Evolutionary conservation across 2,113 vertebrate genomes (phyloP), one percentile per base, ranked within the genome.

Genomic region (Corvus moneduloides): DNA sequence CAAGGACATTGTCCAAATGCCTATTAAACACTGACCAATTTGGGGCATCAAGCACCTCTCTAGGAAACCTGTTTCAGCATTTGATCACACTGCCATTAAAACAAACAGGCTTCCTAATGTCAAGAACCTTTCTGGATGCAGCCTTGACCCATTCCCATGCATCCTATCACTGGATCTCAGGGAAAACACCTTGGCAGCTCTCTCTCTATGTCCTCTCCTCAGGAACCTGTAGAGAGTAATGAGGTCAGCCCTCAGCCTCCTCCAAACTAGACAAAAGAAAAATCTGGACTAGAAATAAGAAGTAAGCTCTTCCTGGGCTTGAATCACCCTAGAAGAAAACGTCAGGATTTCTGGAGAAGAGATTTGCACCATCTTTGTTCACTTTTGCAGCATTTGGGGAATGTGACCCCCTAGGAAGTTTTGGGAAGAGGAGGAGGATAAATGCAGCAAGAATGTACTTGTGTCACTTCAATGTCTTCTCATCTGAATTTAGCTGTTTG

Each of bases 61-160:
- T 16, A 62, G 46, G 19, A 78, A 49, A 32, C 22, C 23, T 33
- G 6, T 41, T 82, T 4, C 61, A 75, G n/a, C 1, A 14, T 58
- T 64, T 43, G 11, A 58, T 41, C 32, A 11, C 18, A 17, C 5
- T 49, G 11, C 12, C 11, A 16, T 58, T 73, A 56, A 58, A 63
- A 75, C 66, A 48, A 72, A 72, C 13, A 52, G 43, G 9, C 2
- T 62, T 62, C 30, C 9, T 72, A 43, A 48, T 27, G 27, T 28
- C 27, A 52, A 54, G 10, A 39, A 48, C 11, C 6, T 18, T 24
- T 3, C 4, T 24, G 44, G 8, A n/a, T 14, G 6, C 9, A 72
- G 5, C 13, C 49, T 63, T 77, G 27, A 49, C 8, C 10, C 4
- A 22, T 28, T 62, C 41, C n/a, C 8, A 37, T 1, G 1, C 1